A percentile compares a stretch with the other conserved stretches of the same genome.
phyloP scores from a whole-genome alignment of 2,113 vertebrate genomes.

The Egretta garzetta region DNA sequence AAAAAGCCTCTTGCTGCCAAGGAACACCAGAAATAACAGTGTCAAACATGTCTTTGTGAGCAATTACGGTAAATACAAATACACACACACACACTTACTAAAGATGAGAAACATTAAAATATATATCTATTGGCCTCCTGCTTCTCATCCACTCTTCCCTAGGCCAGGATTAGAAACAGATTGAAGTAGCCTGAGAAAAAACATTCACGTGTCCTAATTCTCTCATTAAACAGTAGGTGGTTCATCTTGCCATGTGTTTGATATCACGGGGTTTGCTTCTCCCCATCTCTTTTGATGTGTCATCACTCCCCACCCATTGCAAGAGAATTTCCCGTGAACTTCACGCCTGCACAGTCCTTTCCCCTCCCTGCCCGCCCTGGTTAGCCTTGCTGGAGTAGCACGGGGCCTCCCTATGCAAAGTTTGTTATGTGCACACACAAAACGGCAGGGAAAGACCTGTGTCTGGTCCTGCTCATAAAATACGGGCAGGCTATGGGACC shows the following conservation, averaged over 20 bases:
- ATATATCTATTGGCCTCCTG: neutral
- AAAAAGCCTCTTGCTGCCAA: neutral
- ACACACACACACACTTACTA: neutral
- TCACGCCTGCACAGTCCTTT: accelerated
- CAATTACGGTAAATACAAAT: neutral
- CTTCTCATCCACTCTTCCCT: neutral
- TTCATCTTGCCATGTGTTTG: neutral
- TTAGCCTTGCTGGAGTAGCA: neutral
- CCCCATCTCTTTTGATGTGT: neutral
- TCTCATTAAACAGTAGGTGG: neutral
- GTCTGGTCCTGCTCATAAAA: neutral
- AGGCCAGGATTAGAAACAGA: slow-evolving; percentile 36
- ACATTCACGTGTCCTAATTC: neutral
- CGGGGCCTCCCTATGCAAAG: neutral
- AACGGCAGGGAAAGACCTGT: neutral
- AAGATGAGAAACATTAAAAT: slow-evolving; percentile 4
- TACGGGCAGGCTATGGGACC: accelerated
- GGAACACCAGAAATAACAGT: neutral
- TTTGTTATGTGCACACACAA: neutral
- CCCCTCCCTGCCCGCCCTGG: accelerated
- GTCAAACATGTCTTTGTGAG: neutral
- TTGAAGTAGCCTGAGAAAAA: slow-evolving; percentile 25
- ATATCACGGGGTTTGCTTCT: neutral
- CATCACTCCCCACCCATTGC: neutral
- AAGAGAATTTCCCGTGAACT: neutral